Evolutionary conservation across 2,113 vertebrate genomes (phyloP), one percentile per base, ranked within the genome.

Genomic region (Pyrgilauda ruficollis): DNA sequence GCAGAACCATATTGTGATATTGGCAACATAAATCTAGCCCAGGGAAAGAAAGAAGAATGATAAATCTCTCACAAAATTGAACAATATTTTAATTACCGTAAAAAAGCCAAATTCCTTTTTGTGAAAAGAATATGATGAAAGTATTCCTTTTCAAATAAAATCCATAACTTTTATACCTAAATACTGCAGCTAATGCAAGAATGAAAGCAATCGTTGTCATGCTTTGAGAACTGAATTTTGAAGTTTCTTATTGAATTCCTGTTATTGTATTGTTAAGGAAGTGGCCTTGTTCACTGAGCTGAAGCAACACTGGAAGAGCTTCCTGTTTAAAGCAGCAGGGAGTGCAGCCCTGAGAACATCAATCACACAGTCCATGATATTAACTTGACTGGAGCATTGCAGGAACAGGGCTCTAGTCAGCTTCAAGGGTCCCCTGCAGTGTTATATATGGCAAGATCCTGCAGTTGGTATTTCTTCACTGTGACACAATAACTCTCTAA

Each of bases 251-350:
- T 94, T 4, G 5, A 93, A 96, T 95, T 96, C 96, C 93, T 96
- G 93, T 90, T 94, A 95, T 95, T 96, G 88, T 96, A 75, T 27
- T 87, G 93, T 81, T 81, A 89, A 89, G 94, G 96, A 96, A 97
- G 79, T 90, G 73, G 90, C 82, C 59, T 69, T 53, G 47, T 77
- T 93, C 10, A 2, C 89, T 77, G 78, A 95, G 66, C 69, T 92
- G 90, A 74, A 84, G 81, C 8, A 26, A 81, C 78, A 67, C 44
- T 93, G 94, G 82, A 81, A 93, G 72, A 93, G 61, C 44, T 96
- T 96, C 96, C 96, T 96, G 96, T 96, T 96, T 88, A 94, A 93
- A 94, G 15, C 88, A 91, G 91, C 83, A 52, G 79, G 80, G 85
- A 92, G 26, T 68, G 52, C 85, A 87, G 85, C 64, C 56, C 73